phyloP scores from a whole-genome alignment of 2,888 invertebrate genomes.

The Tolmerus cingulatus region DNA sequence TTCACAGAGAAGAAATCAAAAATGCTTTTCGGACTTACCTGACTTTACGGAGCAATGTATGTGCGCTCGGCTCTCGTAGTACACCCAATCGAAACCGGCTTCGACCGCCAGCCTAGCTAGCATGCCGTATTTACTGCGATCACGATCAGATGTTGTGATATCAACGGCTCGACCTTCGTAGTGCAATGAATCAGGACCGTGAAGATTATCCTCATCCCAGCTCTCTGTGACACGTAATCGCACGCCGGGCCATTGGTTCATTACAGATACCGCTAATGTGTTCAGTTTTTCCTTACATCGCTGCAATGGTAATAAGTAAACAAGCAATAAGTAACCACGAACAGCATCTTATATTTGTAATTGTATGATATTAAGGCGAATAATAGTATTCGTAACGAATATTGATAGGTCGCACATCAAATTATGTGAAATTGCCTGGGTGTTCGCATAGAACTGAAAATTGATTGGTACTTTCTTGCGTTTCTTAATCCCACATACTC shows the following conservation, averaged over 20 bases:
- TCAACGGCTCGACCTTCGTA: slow-evolving; percentile 97
- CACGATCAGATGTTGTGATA: slow-evolving; percentile 92
- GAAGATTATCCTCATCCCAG: slow-evolving; percentile 89
- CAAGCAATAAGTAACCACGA: slow-evolving; percentile 22
- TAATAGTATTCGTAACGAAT: slow-evolving; percentile 34
- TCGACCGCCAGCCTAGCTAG: slow-evolving; percentile 93
- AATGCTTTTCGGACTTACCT: slow-evolving; percentile 70
- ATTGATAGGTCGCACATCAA: slow-evolving; percentile 8
- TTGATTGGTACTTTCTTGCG: background rate
- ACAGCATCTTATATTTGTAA: background rate
- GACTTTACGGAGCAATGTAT: slow-evolving; percentile 98
- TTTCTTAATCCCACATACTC: too few relatives aligned
- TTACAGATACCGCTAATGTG: slow-evolving; percentile 92
- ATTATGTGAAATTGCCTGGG: slow-evolving; percentile 25
- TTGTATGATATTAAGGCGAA: slow-evolving; percentile 40
- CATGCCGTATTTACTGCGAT: slow-evolving; percentile 94
- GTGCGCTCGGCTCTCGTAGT: slow-evolving; percentile 92
- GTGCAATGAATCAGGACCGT: slow-evolving; percentile 81
- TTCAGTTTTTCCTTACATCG: slow-evolving; percentile 95
- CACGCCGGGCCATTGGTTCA: slow-evolving; percentile 98
- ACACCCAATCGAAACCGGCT: slow-evolving; percentile 99
- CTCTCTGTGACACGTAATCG: slow-evolving; percentile 91
- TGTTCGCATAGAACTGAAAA: background rate
- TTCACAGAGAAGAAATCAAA: background rate
- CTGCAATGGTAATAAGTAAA: slow-evolving; percentile 68